Percentiles rank a stretch among this genome's conserved stretches.
Conservation (phyloP, 2,888 invertebrate genomes). For the Hipparchia sbordonii region DNA sequence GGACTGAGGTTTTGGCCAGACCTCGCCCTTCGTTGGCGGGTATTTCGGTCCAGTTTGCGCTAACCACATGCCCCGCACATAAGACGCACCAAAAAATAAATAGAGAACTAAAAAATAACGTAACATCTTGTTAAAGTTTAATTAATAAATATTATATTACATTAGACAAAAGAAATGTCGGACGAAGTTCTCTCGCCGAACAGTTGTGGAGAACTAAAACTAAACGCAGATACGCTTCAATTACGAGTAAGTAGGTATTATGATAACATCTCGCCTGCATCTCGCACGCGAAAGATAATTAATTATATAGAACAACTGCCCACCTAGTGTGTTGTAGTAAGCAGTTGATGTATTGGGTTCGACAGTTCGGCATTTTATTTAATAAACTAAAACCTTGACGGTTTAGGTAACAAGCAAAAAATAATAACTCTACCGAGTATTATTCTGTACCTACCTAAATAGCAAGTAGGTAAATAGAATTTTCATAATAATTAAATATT, state of each 20-base stretch:
- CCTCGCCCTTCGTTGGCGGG: constrained; percentile 83
- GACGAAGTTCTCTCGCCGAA: background rate
- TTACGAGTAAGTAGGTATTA: too few relatives aligned
- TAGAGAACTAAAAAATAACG: constrained; percentile 19
- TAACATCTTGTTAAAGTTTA: constrained; percentile 21
- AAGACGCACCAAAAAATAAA: constrained; percentile 26
- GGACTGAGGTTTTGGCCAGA: constrained; percentile 86
- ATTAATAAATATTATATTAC: background rate
- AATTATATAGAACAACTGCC: too few relatives aligned
- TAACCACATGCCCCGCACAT: constrained; percentile 34
- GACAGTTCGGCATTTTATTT: too few relatives aligned
- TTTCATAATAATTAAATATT: too few relatives aligned
- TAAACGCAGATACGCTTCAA: background rate
- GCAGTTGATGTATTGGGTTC: too few relatives aligned
- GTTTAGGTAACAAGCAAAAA: too few relatives aligned
- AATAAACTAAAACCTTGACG: too few relatives aligned
- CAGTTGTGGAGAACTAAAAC: background rate
- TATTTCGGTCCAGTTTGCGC: constrained; percentile 76
- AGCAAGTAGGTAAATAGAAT: too few relatives aligned
- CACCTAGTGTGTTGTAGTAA: too few relatives aligned
- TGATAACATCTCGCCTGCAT: constrained; percentile 6
- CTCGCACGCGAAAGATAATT: too few relatives aligned
- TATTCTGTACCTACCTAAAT: too few relatives aligned
- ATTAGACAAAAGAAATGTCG: background rate
- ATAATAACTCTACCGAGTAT: too few relatives aligned